phyloP scores from a whole-genome alignment of 2,113 vertebrate genomes.

The Etia nguti region DNA sequence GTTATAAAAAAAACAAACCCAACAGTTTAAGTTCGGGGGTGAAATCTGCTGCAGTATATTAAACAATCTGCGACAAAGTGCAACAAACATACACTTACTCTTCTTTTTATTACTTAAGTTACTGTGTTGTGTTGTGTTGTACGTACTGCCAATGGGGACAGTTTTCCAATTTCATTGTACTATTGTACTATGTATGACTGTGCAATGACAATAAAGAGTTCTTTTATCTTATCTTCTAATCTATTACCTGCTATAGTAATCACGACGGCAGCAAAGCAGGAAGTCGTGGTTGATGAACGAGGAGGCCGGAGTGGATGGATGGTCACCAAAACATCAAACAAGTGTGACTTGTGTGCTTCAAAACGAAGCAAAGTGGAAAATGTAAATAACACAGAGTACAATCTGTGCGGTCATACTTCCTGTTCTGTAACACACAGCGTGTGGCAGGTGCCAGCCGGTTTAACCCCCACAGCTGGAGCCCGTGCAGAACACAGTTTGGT shows the following conservation, averaged over 20 bases:
- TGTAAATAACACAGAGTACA: not conserved
- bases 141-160: too few relatives aligned
- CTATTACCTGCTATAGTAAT: not conserved
- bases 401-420: not conserved
- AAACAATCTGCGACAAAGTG: too few relatives aligned
- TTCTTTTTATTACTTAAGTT: too few relatives aligned
- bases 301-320: not conserved
- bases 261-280: not conserved
- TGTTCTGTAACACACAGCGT: fast-evolving
- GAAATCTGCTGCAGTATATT: not conserved
- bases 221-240: too few relatives aligned
- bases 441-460: fast-evolving
- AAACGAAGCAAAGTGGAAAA: not conserved
- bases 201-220: too few relatives aligned
- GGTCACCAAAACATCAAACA: not conserved
- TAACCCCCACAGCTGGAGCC: not conserved
- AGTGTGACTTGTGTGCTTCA: not conserved
- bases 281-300: not conserved
- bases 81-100: too few relatives aligned
- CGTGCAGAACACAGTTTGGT: not conserved
- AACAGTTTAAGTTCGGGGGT: not conserved
- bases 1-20: not conserved
- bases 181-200: too few relatives aligned
- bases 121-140: too few relatives aligned
- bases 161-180: too few relatives aligned